Evolutionary conservation across 2,797 vertebrate species (phyloP).

Genomic region (Okamejei kenojei): DNA sequence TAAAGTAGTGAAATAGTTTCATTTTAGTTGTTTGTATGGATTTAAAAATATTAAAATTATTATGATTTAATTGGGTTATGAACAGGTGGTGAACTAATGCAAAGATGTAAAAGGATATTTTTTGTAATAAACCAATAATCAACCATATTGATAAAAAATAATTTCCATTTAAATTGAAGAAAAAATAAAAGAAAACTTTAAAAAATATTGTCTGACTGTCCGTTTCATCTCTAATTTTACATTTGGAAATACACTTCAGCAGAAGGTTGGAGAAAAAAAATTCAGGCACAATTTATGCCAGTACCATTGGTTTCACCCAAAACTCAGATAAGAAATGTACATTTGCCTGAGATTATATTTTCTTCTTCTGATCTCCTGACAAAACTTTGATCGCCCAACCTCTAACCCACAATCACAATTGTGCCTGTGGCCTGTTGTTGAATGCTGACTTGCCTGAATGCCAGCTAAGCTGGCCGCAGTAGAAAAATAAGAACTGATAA

Average conservation of each 20-base stretch:
- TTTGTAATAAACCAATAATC: too few relatives aligned
- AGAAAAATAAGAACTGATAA: background rate
- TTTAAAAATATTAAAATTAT: background rate
- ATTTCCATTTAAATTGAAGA: too few relatives aligned
- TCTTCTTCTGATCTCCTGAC: background rate
- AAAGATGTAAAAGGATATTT: too few relatives aligned
- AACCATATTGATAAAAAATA: too few relatives aligned
- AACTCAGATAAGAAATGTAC: background rate
- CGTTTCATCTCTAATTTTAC: too few relatives aligned
- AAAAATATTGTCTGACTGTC: too few relatives aligned
- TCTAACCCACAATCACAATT: background rate
- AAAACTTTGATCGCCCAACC: background rate
- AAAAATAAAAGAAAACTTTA: too few relatives aligned
- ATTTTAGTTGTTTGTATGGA: background rate
- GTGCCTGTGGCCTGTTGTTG: background rate
- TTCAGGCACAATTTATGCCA: too few relatives aligned
- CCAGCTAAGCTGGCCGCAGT: background rate
- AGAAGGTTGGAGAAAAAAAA: too few relatives aligned
- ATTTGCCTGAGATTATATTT: background rate
- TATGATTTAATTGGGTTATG: background rate
- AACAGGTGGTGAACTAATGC: too few relatives aligned
- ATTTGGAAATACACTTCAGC: too few relatives aligned
- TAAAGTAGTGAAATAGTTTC: background rate
- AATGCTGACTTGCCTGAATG: background rate
- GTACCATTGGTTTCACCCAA: too few relatives aligned